Conservation (phyloP, 2,113 vertebrate species). For the Elachura formosa region DNA sequence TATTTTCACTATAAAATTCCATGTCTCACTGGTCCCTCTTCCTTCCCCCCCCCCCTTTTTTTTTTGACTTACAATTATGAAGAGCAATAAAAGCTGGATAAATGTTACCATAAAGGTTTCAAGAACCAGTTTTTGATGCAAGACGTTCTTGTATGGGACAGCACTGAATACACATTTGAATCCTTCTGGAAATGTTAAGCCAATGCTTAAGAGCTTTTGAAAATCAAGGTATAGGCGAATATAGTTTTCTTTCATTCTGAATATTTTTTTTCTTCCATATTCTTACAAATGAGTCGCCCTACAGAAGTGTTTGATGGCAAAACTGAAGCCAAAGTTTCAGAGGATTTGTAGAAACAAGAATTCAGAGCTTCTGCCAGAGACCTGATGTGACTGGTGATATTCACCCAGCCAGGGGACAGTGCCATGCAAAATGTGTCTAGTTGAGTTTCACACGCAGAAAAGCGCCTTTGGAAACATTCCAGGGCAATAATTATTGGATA, state of each 20-base stretch:
- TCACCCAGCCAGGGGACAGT: neutral
- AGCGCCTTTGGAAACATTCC: neutral
- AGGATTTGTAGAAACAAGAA: neutral
- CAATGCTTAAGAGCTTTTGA: neutral
- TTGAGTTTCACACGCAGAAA: conserved; percentile 25
- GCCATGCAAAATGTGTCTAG: conserved; percentile 13
- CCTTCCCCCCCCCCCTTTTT: neutral
- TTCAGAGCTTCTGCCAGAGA: conserved; percentile 16
- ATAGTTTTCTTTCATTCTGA: neutral
- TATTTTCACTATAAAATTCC: conserved; percentile 14
- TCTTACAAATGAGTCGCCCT: neutral
- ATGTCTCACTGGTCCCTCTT: neutral
- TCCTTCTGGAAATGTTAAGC: neutral
- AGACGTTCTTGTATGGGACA: neutral
- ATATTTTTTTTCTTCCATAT: neutral
- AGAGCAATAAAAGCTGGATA: neutral
- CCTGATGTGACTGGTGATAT: neutral
- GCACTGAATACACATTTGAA: neutral
- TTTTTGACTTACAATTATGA: neutral
- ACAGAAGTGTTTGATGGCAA: neutral
- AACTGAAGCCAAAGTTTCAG: neutral
- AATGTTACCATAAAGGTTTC: neutral
- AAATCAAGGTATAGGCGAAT: neutral
- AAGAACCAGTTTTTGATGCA: neutral
- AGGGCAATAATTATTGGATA: conserved; percentile 28